phyloP scores from a whole-genome alignment of 2,113 vertebrate genomes.

The Syngnathus floridae region DNA sequence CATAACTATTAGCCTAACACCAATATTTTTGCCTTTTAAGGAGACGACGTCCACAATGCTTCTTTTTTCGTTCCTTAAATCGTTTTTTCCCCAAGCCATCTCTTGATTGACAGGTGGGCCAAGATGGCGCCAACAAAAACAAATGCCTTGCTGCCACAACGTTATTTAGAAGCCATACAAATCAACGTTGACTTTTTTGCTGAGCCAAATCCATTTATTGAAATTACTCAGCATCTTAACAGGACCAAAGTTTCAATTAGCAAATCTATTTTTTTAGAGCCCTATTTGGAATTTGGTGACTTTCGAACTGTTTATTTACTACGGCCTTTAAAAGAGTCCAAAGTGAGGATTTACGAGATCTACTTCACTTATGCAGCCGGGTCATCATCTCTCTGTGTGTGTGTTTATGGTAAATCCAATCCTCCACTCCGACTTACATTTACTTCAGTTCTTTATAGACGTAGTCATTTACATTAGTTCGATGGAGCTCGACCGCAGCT shows the following conservation, averaged over 20 bases:
- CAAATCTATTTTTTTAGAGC: constrained; percentile 13
- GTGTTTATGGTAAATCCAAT: background rate
- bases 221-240: constrained; percentile 48
- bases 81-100: constrained; percentile 25
- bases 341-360: constrained; percentile 9
- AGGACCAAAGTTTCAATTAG: constrained; percentile 28
- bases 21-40: too few species aligned
- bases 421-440: background rate
- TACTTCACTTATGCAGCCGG: background rate
- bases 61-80: constrained; percentile 3
- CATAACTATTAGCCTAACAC: too few species aligned
- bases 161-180: constrained; percentile 26
- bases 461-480: background rate
- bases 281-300: constrained; percentile 19
- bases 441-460: background rate
- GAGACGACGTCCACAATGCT: too few species aligned
- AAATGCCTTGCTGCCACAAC: constrained; percentile 20
- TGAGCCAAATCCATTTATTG: constrained; percentile 39
- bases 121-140: constrained; percentile 17
- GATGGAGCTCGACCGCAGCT: background rate
- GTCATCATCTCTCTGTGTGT: background rate
- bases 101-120: constrained; percentile 32
- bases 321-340: constrained; percentile 21
- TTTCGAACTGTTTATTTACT: constrained; percentile 37
- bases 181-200: constrained; percentile 21